These are phyloP conservation scores for Acanthopagrus latus DNA, from an alignment of 2,797 vertebrate genomes.

Conservation along the genomic window DNA sequence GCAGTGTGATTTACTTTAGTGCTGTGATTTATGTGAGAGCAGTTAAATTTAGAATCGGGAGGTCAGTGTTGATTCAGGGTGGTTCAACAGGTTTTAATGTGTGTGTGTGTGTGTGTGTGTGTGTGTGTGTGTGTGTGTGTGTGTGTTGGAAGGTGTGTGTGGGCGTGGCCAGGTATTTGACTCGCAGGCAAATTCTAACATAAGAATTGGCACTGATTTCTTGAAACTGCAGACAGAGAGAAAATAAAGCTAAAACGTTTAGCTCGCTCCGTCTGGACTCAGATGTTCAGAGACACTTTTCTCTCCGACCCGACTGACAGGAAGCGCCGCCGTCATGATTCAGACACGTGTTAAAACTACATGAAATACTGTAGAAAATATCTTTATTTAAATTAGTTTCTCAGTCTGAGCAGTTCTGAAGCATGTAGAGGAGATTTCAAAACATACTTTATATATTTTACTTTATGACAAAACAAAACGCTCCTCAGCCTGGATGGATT, in stretches of 20 bases:
- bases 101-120: constrained; percentile 11
- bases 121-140: neutral
- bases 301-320: no score
- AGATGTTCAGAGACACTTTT: no score
- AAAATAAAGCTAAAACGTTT: neutral
- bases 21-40: neutral
- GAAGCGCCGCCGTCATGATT: neutral
- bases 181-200: constrained; percentile 5
- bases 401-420: no score
- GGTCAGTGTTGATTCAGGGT: constrained; percentile 11
- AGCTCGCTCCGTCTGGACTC: neutral
- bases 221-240: neutral
- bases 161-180: constrained; percentile 23
- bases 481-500: no score
- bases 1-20: constrained; percentile 25
- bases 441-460: no score
- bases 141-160: constrained; percentile 26
- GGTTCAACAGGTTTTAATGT: constrained; percentile 25
- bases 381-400: no score
- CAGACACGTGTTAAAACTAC: no score
- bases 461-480: no score
- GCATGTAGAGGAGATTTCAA: no score
- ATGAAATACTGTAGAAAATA: no score
- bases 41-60: constrained; percentile 18
- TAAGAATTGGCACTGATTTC: neutral